These are phyloP conservation scores for Labroides dimidiatus DNA, from an alignment of 2,797 vertebrate genomes.

Conservation along the genomic window DNA sequence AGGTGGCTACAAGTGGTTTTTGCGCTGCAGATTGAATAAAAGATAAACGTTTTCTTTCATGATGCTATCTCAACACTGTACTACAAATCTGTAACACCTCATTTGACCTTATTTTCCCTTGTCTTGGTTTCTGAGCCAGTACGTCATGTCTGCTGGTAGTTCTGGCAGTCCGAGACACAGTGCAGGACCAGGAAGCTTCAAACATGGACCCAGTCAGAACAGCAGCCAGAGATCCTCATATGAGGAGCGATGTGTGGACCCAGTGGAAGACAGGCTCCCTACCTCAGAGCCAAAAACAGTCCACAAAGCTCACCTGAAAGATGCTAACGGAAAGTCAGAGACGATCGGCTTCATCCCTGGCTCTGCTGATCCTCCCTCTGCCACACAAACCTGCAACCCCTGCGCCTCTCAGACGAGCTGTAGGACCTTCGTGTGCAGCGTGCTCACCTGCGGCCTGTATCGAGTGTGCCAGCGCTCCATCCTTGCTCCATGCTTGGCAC, in stretches of 20 bases:
- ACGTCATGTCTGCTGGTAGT: conserved; percentile 84
- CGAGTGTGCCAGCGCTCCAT: conserved; percentile 81
- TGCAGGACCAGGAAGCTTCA: conserved; percentile 52
- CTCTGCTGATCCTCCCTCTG: conserved; percentile 77
- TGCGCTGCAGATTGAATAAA: not conserved
- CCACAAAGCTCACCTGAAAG: conserved; percentile 81
- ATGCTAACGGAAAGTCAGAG: conserved; percentile 82
- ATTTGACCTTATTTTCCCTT: not conserved
- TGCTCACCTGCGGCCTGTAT: conserved; percentile 92
- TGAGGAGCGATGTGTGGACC: conserved; percentile 82
- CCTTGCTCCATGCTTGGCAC: conserved; percentile 81
- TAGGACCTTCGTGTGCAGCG: conserved; percentile 87
- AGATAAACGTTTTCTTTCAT: not conserved
- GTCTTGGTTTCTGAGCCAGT: conserved; percentile 71
- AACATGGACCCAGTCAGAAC: conserved; percentile 17
- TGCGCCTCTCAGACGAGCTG: conserved; percentile 85
- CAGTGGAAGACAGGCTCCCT: conserved; percentile 50
- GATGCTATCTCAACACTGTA: not conserved
- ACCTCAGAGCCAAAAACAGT: conserved; percentile 51
- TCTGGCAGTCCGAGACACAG: conserved; percentile 60
- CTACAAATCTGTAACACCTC: not conserved
- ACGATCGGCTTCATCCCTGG: conserved; percentile 88
- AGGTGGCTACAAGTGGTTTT: conserved; percentile 19
- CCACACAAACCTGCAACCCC: conserved; percentile 79
- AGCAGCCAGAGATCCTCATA: conserved; percentile 77